Percentiles rank a stretch among this genome's conserved stretches.
phyloP scores from a whole-genome alignment of 2,113 vertebrate genomes.

The Barnardius zonarius region DNA sequence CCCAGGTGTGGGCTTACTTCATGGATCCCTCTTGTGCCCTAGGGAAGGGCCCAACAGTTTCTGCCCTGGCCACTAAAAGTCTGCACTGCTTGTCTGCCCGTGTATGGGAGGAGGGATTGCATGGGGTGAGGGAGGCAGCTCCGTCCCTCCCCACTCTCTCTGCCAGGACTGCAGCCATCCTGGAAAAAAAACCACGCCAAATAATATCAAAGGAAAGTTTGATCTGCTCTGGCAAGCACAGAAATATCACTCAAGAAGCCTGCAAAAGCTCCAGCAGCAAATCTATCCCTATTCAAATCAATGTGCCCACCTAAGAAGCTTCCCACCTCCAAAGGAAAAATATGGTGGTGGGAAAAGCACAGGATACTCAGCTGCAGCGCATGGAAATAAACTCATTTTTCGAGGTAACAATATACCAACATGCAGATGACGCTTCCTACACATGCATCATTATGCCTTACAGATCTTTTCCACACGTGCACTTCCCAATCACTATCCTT shows the following conservation, averaged over 20 bases:
- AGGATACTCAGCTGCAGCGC: fast-evolving
- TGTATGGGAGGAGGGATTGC: background rate
- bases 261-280: background rate
- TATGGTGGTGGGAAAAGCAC: fast-evolving
- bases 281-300: background rate
- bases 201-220: background rate
- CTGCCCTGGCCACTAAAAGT: background rate
- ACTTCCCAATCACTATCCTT: slow-evolving; percentile 34
- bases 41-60: background rate
- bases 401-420: background rate
- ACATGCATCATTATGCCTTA: background rate
- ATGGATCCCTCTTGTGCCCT: background rate
- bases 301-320: background rate
- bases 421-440: background rate
- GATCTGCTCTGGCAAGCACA: background rate
- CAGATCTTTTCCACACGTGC: background rate
- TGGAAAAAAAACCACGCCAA: background rate
- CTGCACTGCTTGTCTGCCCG: background rate
- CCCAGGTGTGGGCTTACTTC: background rate
- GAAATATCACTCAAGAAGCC: background rate
- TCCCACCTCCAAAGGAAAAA: background rate
- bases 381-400: background rate
- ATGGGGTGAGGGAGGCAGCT: background rate
- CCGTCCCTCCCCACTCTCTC: background rate
- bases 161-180: background rate